Conservation (phyloP, 2,888 invertebrate species). For the Phyto melanocephala region DNA sequence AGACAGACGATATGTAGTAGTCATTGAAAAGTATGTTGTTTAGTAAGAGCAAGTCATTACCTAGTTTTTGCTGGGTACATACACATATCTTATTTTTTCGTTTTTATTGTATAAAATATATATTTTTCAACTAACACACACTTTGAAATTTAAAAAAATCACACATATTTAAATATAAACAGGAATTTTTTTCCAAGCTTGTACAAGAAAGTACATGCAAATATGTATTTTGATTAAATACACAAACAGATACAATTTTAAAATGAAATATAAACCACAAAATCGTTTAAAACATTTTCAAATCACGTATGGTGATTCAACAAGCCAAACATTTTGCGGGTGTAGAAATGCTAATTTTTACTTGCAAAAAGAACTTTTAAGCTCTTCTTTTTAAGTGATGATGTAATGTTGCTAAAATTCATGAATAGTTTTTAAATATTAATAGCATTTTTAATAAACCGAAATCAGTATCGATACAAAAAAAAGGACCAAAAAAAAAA, state of each 20-base stretch:
- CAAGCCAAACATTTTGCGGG: slow-evolving; percentile 10
- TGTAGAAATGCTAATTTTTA: slow-evolving; percentile 14
- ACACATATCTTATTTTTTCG: too few species aligned
- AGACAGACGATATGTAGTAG: too few species aligned
- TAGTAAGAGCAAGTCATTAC: too few species aligned
- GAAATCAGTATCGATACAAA: too few species aligned
- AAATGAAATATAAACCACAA: slow-evolving; percentile 22
- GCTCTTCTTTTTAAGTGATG: background rate
- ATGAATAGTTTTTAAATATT: too few species aligned
- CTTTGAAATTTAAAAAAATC: slow-evolving; percentile 4
- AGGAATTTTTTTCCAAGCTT: slow-evolving; percentile 37
- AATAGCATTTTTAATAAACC: too few species aligned
- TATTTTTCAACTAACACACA: background rate
- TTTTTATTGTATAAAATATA: background rate
- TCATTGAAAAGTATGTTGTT: too few species aligned
- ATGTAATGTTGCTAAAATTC: too few species aligned
- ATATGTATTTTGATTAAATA: slow-evolving; percentile 20
- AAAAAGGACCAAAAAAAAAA: too few species aligned
- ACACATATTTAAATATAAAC: slow-evolving; percentile 5
- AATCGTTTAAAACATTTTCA: slow-evolving; percentile 32
- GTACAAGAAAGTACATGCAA: slow-evolving; percentile 33
- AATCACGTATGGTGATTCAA: slow-evolving; percentile 42
- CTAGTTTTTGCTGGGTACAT: too few species aligned
- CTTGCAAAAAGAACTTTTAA: background rate
- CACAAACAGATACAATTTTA: slow-evolving; percentile 2